phyloP scores from a whole-genome alignment of 2,888 invertebrate genomes.

The Agriotes lineatus region DNA sequence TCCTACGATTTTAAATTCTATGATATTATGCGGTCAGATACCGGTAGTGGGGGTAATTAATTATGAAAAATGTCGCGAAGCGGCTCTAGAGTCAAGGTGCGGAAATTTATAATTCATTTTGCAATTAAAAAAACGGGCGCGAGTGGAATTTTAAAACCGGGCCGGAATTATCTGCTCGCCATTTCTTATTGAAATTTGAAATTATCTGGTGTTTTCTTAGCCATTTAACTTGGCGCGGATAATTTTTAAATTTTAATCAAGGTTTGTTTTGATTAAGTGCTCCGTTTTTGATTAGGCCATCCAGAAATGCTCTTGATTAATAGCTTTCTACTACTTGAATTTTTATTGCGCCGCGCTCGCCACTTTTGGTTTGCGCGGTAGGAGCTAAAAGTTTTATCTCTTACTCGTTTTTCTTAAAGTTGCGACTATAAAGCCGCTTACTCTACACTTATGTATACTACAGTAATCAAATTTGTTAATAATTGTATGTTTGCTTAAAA shows the following conservation, averaged over 20 bases:
- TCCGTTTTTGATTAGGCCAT: conserved; percentile 29
- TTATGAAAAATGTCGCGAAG: conserved; percentile 56
- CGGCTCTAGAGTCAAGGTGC: conserved; percentile 54
- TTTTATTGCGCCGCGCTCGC: too few relatives aligned
- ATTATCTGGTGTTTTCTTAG: conserved; percentile 66
- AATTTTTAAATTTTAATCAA: conserved; percentile 66
- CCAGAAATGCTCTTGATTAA: conserved; percentile 21
- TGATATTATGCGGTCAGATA: conserved; percentile 43
- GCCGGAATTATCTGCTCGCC: conserved; percentile 51
- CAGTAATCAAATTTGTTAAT: too few relatives aligned
- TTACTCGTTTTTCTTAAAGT: too few relatives aligned
- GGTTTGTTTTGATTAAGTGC: conserved; percentile 42
- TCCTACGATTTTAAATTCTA: conserved; percentile 35
- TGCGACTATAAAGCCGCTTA: too few relatives aligned
- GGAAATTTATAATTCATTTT: conserved; percentile 60
- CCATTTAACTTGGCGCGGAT: conserved; percentile 64
- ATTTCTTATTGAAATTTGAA: conserved; percentile 64
- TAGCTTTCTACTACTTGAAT: conserved; percentile 10
- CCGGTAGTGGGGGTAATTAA: conserved; percentile 54
- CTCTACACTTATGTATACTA: too few relatives aligned
- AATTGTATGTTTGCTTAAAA: too few relatives aligned
- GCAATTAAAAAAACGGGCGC: conserved; percentile 57
- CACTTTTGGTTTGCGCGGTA: too few relatives aligned
- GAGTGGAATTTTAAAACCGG: conserved; percentile 47
- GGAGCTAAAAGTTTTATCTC: too few relatives aligned